Conservation (phyloP, 2,797 vertebrate genomes). For the Malacoctenus gilli region DNA sequence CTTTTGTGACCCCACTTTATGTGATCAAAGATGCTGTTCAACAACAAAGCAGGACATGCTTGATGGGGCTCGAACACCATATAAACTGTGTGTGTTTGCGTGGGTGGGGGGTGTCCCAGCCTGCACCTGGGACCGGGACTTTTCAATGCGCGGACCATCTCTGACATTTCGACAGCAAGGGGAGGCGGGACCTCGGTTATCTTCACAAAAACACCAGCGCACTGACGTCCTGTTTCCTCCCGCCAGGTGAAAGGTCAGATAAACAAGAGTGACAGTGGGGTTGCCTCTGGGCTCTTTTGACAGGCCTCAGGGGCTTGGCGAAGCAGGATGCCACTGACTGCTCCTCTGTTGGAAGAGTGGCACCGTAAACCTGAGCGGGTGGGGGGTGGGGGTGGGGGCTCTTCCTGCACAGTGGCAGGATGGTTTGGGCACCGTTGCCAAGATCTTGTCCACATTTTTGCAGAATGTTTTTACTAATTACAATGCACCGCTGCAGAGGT, state of each 20-base stretch:
- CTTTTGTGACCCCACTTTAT: conserved; percentile 41
- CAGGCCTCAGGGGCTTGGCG: conserved; percentile 45
- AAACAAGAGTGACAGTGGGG: conserved; percentile 77
- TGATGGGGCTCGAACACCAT: conserved; percentile 38
- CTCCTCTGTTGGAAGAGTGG: conserved; percentile 61
- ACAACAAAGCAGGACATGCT: conserved; percentile 61
- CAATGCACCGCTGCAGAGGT: no score
- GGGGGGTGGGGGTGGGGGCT: conserved; percentile 22
- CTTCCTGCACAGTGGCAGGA: conserved; percentile 46
- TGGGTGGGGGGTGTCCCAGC: not conserved
- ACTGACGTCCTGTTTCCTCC: conserved; percentile 81
- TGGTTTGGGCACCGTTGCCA: not conserved
- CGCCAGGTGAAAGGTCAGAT: conserved; percentile 77
- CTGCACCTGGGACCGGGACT: conserved; percentile 62
- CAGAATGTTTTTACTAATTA: no score
- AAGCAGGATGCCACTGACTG: conserved; percentile 74
- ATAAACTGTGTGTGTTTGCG: conserved; percentile 2
- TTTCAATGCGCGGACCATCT: conserved; percentile 29
- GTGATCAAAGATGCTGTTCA: conserved; percentile 68
- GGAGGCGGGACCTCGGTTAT: conserved; percentile 68
- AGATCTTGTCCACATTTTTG: no score
- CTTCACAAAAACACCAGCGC: conserved; percentile 74
- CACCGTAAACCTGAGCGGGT: conserved; percentile 44
- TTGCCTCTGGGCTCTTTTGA: conserved; percentile 61
- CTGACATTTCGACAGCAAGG: conserved; percentile 57